Conservation (phyloP, 2,888 invertebrate species). For the Eledona agricola region DNA sequence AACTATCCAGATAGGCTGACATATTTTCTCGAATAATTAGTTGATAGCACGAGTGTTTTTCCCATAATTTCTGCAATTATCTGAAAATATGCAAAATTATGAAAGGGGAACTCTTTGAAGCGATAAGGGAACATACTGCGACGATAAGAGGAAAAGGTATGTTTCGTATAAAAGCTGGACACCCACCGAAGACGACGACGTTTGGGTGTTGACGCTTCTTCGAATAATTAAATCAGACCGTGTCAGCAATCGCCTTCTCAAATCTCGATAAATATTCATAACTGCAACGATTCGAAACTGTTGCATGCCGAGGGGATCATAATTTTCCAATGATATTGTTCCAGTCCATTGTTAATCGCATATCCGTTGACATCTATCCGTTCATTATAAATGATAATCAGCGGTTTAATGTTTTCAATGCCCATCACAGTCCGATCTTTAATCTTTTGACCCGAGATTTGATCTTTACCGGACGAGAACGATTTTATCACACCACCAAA, state of each 20-base stretch:
- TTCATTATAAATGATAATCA: slow-evolving; percentile 53
- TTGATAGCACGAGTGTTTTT: slow-evolving; percentile 50
- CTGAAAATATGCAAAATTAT: slow-evolving; percentile 53
- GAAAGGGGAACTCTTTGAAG: slow-evolving; percentile 49
- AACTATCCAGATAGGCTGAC: slow-evolving; percentile 50
- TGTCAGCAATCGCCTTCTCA: too few relatives aligned
- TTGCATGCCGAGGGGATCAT: slow-evolving; percentile 31
- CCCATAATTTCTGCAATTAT: slow-evolving; percentile 52
- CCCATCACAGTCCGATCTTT: slow-evolving; percentile 54
- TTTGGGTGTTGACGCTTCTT: slow-evolving; percentile 1
- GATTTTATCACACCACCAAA: slow-evolving; percentile 5
- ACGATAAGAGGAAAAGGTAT: slow-evolving; percentile 46
- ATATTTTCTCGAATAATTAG: slow-evolving; percentile 53
- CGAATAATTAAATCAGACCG: too few relatives aligned
- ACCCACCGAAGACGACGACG: neutral
- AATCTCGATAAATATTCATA: slow-evolving; percentile 34
- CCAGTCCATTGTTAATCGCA: slow-evolving; percentile 36
- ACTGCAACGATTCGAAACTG: slow-evolving; percentile 22
- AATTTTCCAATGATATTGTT: slow-evolving; percentile 36
- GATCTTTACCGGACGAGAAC: slow-evolving; percentile 38
- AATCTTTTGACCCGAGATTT: slow-evolving; percentile 57
- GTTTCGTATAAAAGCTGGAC: slow-evolving; percentile 38
- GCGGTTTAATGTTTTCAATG: slow-evolving; percentile 41
- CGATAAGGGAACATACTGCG: slow-evolving; percentile 38
- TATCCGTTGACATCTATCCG: slow-evolving; percentile 50